Base-by-base conservation (phyloP, 2,888 invertebrate species). In the Pomacea canaliculata region DNA sequence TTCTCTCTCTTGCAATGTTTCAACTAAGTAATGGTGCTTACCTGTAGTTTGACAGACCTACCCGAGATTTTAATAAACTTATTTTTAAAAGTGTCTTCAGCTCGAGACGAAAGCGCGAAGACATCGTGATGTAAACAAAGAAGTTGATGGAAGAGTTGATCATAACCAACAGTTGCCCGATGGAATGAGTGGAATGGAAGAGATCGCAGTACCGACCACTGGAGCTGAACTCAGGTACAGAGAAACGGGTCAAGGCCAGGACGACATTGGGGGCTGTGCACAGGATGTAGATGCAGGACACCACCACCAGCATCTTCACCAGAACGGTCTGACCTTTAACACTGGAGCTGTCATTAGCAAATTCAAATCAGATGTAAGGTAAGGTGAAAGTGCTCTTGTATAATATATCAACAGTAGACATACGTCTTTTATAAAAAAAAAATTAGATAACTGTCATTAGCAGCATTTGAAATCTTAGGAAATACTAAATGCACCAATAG, bases 91-190 rank as follows among this genome's bases (percentile, higher is more conserved):
- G 2, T 7, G 8, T 56, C 12, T 56, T 63, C 23, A 63, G 63
- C 8, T 63, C 63, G 63, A 12, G 13, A 12, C 27, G n/a, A 27
- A 63, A 63, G 2, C 63, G 63, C 12, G 63, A 63, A 1, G 63
- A 63, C 63, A 23, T 23, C 51, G 23, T 51, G 56, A 51, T 16
- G 70, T 70, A 70, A 18, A 70, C 56, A 16, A 51, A 51, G 70
- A 70, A 70, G 27, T 51, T 70, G 70, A 51, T 27, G 19, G 51
- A 13, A 18, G n/a, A 51, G 70, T 70, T 70, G 70, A 70, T 10
- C 56, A 51, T 48, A 7, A 49, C 51, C 18, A 51, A 1, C 56
- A 51, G 51, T 8, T 70, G n/a, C 56, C 70, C 23, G 8, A 51
- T 12, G 18, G 1, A 23, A 51, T 51, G n/a, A 13, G 23, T 51